A percentile compares a stretch with the other conserved stretches of the same genome.
These are phyloP conservation scores for Tanytarsus gracilentus DNA, from an alignment of 2,888 invertebrate species.

Conservation along the genomic window DNA sequence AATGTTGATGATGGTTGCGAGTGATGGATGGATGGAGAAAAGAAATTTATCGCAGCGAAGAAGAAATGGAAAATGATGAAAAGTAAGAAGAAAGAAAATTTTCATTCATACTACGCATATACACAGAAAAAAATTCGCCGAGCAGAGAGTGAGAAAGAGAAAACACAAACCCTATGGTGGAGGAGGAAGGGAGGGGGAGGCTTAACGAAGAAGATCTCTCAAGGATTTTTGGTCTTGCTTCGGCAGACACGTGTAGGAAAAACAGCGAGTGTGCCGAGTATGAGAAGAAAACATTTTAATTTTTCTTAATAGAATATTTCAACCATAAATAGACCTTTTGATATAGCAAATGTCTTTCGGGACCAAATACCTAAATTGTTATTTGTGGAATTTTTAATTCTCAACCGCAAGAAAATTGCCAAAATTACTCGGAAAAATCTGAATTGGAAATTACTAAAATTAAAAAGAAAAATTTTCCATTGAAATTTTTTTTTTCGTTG, in stretches of 20 bases:
- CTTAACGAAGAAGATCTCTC: constrained; percentile 6
- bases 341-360: too few species aligned
- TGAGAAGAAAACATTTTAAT: not conserved
- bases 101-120: constrained; percentile 13
- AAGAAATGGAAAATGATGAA: not conserved
- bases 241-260: constrained; percentile 21
- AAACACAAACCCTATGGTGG: too few species aligned
- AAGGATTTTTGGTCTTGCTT: constrained; percentile 23
- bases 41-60: too few species aligned
- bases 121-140: not conserved
- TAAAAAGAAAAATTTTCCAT: too few species aligned
- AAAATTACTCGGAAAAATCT: too few species aligned
- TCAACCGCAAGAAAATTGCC: too few species aligned
- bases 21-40: not conserved
- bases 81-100: not conserved
- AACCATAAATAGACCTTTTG: too few species aligned
- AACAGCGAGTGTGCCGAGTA: not conserved
- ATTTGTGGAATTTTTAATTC: too few species aligned
- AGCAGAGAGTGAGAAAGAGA: too few species aligned
- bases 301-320: not conserved
- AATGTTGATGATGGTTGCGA: not conserved
- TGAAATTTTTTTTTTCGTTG: not conserved
- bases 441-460: too few species aligned
- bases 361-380: too few species aligned
- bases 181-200: too few species aligned